These are phyloP conservation scores for Drosophila anomelani DNA, from an alignment of 2,888 invertebrate genomes.

Conservation along the genomic window DNA sequence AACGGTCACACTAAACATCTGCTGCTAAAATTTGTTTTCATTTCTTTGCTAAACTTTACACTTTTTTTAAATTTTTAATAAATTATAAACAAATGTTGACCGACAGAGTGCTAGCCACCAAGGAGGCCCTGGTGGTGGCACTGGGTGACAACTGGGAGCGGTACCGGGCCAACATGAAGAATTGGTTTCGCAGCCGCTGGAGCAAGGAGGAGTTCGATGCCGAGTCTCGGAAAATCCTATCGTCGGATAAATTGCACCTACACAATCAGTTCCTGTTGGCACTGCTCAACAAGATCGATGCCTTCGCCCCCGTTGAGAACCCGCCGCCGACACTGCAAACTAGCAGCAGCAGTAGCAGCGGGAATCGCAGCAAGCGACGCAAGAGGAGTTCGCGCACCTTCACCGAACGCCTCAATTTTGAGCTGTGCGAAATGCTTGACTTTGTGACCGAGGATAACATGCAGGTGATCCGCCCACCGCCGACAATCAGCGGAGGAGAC, in stretches of 20 bases:
- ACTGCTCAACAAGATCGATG: slow-evolving; percentile 90
- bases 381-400: slow-evolving; percentile 85
- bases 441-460: slow-evolving; percentile 86
- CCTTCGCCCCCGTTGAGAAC: slow-evolving; percentile 64
- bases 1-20: slow-evolving; percentile 27
- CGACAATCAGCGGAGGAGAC: slow-evolving; percentile 57
- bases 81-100: slow-evolving; percentile 51
- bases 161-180: slow-evolving; percentile 90
- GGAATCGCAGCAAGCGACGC: slow-evolving; percentile 81
- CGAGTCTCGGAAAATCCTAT: slow-evolving; percentile 90
- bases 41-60: not conserved
- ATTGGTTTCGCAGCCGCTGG: slow-evolving; percentile 91
- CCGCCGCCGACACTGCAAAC: slow-evolving; percentile 35
- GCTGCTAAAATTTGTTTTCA: slow-evolving; percentile 4
- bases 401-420: slow-evolving; percentile 87
- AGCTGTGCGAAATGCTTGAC: slow-evolving; percentile 87
- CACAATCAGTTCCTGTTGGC: slow-evolving; percentile 94
- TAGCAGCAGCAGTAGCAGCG: slow-evolving; percentile 38
- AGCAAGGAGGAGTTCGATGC: slow-evolving; percentile 93
- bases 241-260: slow-evolving; percentile 90
- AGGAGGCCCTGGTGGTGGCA: slow-evolving; percentile 81
- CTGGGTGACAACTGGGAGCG: slow-evolving; percentile 89
- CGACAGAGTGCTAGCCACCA: slow-evolving; percentile 79
- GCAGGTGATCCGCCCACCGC: slow-evolving; percentile 77
- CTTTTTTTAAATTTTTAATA: not conserved